Evolutionary conservation across 1,140 invertebrate species (phyloP), one percentile per base, ranked within the genome.

Genomic region (Probaryconus sp.): DNA sequence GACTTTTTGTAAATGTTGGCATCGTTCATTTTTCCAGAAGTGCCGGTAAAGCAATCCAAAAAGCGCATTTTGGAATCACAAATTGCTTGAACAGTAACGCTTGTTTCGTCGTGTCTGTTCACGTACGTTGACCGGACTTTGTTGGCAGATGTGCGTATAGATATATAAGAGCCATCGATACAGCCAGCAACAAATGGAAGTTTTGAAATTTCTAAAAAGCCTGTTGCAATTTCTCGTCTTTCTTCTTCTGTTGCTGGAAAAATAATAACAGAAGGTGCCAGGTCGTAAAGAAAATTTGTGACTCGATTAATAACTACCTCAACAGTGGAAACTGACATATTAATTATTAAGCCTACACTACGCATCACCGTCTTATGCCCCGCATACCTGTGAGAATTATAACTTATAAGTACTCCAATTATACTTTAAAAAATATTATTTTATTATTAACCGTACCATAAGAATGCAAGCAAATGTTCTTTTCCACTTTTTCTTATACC

Each of bases 21-120:
- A 73, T 83, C 81, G 14, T 82, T 78, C 17, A 80, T 68, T 48
- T 71, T 77, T 5, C 80, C 76, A 20, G 80, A 72, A 20, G 53
- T 50, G 26, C 80, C 79, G 16, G 68, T 74, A 45, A 81, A 80
- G 9, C 69, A 56, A 63, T 83, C 75, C 3, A 68, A 35, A 40
- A 84, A 82, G 26, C 20, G 38, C 16, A 69, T 65, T 7, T 72
- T 69, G 5, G 38, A 21, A 53, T 78, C 67, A 43, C 75, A 80
- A n/a, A 83, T 77, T 13, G 61, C 80, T 60, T 83, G 79, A 4
- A 84, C 28, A 1, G 73, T 76, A 3, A 83, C 53, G n/a, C 77
- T 71, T n/a, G 77, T 58, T 13, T 48, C 43, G 6, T 77, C 65
- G 42, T 81, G 79, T n/a, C 79, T 40, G 42, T 83, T 83, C 1